Base-by-base conservation (phyloP, 23 tunicate genomes). In the Phallusia fumigata region DNA sequence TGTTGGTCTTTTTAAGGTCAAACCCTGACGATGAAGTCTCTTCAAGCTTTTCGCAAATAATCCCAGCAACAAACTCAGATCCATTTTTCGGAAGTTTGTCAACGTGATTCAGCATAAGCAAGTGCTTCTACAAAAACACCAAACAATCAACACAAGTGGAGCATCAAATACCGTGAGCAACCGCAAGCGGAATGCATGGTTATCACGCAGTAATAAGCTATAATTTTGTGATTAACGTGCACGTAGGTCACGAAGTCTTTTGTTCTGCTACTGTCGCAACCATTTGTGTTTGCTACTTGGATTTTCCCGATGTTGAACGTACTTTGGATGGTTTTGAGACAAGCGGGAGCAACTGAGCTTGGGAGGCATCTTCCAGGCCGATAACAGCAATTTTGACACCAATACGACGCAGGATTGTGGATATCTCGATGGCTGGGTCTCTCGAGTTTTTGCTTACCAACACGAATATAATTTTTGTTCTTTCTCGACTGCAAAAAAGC, bases 371-470 rank as follows among this genome's bases (percentile, higher is more conserved):
- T 52, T 47, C 73, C 2, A 52, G n/a, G 31, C 73, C 83, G 11
- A 52, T 53, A 24, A 21, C 73, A 33, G 52, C 32, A 36, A 79
- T 79, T 79, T 33, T 79, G 33, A 44, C 83, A n/a, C 73, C 83
- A 2, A 1, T 30, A 2, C 73, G 52, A 15, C 83, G 83, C 5
- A 79, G 22, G 12, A 30, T 28, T 12, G 40, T 28, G 35, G 83
- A 73, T 19, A 50, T 21, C 18, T 32, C 51, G 5, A 32, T 31
- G 0, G 83, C 65, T 15, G 72, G 73, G 22, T 79, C 83, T 30
- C 22, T 45, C 30, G 83, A 79, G 8, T 30, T 28, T 28, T 52
- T 30, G 73, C 36, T 65, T 1, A 53, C 31, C 36, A 79, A 26
- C 19, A 52, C 73, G 13, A 79, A 31, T 18, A 79, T 8, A 52